Base-by-base conservation (phyloP, 2,888 invertebrate species). In the Syrista parreyssii region DNA sequence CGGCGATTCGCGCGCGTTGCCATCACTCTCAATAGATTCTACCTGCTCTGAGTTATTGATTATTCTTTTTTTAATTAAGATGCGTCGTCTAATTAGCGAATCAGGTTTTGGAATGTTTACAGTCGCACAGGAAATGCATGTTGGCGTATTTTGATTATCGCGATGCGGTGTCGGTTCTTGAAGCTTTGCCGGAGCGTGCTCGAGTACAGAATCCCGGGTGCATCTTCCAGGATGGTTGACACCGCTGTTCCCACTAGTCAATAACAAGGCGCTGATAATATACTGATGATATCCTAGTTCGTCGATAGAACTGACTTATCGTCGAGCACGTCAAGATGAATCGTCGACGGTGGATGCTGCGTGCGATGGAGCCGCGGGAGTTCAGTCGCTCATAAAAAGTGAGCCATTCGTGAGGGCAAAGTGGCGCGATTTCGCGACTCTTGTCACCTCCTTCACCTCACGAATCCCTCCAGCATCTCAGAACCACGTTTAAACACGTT, bases 41-140 rank as follows among this genome's bases (percentile, higher is more conserved):
- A 23, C 68, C 31, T 31, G 68, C 84, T 82, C 81, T 78, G 79
- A 84, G 85, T 87, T 88, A 89, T 88, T 83, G 88, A 89, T 89
- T 85, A 80, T 74, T 73, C 35, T 82, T 78, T 82, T 73, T 81
- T 84, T 82, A 86, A 85, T 87, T 84, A 83, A 85, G 82, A 82
- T 83, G 81, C 77, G 82, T 79, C 78, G 81, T 81, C 79, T 79
- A 82, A 82, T 84, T 84, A 85, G 76, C 78, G 76, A 77, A 79
- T 74, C 74, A 33, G 30, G 33, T 74, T 69, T 76, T 76, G 78
- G 78, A 76, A 78, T 78, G 78, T 76, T 76, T 78, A 78, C 73
- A 73, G 76, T 76, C 76, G 73, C 32, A 71, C 12, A n/a, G 4
- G 23, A 71, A 33, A 30, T 33, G 31, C 71, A 71, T 71, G 32